Conservation (phyloP, 2,888 invertebrate species). For the Nezara viridula region DNA sequence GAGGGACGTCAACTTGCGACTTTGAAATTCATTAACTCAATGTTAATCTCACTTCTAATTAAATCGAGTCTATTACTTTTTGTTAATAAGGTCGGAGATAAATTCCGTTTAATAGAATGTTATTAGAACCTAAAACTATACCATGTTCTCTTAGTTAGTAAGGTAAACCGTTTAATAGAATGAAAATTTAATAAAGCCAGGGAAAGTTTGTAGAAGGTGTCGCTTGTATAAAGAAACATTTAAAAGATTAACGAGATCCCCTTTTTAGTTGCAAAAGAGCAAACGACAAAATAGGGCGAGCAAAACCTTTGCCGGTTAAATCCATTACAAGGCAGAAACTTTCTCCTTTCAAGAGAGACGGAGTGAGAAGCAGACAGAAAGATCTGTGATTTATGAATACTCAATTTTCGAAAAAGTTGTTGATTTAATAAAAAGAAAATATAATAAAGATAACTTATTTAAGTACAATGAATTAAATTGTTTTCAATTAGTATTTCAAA, state of each 20-base stretch:
- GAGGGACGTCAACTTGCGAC: no score
- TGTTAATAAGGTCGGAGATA: not conserved
- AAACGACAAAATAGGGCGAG: constrained; percentile 2
- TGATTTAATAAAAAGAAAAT: not conserved
- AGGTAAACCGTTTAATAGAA: not conserved
- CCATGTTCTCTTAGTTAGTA: not conserved
- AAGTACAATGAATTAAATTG: not conserved
- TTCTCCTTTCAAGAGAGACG: not conserved
- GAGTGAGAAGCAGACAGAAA: not conserved
- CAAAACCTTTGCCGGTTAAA: not conserved
- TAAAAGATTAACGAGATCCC: constrained; percentile 45
- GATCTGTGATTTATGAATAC: not conserved
- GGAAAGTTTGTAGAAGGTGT: constrained; percentile 36
- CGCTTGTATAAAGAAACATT: constrained; percentile 4
- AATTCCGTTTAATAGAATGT: not conserved
- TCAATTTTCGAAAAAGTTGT: not conserved
- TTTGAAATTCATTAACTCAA: no score
- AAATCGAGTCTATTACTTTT: not conserved
- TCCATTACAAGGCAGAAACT: not conserved
- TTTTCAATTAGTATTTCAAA: no score
- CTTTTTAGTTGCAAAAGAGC: constrained; percentile 7
- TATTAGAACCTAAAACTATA: not conserved
- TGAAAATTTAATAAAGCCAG: not conserved
- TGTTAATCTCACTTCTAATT: no score
- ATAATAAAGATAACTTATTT: not conserved